Percentiles rank a stretch among this genome's conserved stretches.
These are phyloP conservation scores for Epicampocera succincta DNA, from an alignment of 2,888 invertebrate species.

Conservation along the genomic window DNA sequence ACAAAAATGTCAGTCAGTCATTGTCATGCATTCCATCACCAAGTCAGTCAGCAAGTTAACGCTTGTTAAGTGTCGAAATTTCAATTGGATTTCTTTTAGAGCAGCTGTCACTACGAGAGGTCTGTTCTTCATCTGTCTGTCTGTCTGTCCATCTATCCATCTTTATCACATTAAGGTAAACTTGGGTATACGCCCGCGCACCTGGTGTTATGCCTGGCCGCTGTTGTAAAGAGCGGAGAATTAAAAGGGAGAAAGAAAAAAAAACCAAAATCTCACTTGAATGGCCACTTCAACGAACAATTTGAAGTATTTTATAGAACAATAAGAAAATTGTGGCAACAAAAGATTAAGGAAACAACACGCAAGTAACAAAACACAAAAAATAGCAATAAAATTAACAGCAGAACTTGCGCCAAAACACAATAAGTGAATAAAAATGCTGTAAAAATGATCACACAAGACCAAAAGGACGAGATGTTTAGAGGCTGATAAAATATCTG, in stretches of 20 bases:
- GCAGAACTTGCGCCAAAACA: constrained; percentile 64
- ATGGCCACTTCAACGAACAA: constrained; percentile 44
- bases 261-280: constrained; percentile 50
- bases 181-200: constrained; percentile 65
- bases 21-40: constrained; percentile 44
- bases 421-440: constrained; percentile 19
- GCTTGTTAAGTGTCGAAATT: constrained; percentile 68
- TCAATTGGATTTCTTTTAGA: constrained; percentile 61
- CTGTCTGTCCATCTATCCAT: constrained; percentile 17
- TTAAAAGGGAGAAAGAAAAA: constrained; percentile 12
- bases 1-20: constrained; percentile 44
- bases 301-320: constrained; percentile 46
- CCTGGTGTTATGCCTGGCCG: constrained; percentile 48
- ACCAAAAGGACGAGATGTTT: constrained; percentile 38
- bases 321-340: constrained; percentile 61
- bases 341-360: constrained; percentile 55
- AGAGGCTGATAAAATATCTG: constrained; percentile 10
- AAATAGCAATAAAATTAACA: constrained; percentile 44
- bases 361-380: constrained; percentile 17
- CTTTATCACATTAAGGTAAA: constrained; percentile 18
- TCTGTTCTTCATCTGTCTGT: neutral
- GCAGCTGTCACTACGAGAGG: constrained; percentile 64
- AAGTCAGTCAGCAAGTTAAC: constrained; percentile 63
- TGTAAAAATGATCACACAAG: constrained; percentile 17
- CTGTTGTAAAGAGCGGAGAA: constrained; percentile 24